These are phyloP conservation scores for Atherix ibis DNA, from an alignment of 2,888 invertebrate genomes.

Conservation along the genomic window DNA sequence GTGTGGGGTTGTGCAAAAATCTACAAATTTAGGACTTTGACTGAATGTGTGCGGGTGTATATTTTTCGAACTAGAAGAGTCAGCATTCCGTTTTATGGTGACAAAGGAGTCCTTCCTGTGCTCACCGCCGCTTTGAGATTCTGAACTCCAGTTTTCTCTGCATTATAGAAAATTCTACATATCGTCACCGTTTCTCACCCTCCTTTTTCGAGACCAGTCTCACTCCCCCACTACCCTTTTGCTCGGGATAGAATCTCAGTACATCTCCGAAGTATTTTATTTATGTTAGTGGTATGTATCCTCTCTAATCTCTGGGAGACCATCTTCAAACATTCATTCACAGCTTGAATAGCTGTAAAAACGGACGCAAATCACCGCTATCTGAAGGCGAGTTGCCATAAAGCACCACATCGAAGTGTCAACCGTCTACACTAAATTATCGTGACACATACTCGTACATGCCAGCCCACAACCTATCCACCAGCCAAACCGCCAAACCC, in stretches of 20 bases:
- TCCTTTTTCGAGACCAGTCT: too few species aligned
- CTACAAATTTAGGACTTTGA: too few species aligned
- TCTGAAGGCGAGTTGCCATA: slow-evolving; percentile 12
- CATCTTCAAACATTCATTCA: slow-evolving; percentile 10
- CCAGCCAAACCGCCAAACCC: not conserved
- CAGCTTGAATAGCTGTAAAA: slow-evolving; percentile 9
- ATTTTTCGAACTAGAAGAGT: too few species aligned
- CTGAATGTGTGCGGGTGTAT: too few species aligned
- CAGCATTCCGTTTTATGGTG: too few species aligned
- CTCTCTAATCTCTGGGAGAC: slow-evolving; percentile 9
- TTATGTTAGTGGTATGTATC: too few species aligned
- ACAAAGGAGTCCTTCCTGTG: too few species aligned
- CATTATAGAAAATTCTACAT: not conserved
- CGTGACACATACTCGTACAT: slow-evolving; percentile 3
- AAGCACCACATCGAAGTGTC: slow-evolving; percentile 13
- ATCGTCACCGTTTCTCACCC: too few species aligned
- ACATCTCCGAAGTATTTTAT: too few species aligned
- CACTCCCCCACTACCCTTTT: not conserved
- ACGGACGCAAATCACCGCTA: slow-evolving; percentile 13
- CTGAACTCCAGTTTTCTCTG: not conserved
- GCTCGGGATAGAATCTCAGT: not conserved
- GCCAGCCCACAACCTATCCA: not conserved
- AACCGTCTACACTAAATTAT: slow-evolving; percentile 12
- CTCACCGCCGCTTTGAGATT: too few species aligned
- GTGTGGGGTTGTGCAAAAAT: too few species aligned